Conservation (phyloP, 2,113 vertebrate species). For the Gallinago undulata region DNA sequence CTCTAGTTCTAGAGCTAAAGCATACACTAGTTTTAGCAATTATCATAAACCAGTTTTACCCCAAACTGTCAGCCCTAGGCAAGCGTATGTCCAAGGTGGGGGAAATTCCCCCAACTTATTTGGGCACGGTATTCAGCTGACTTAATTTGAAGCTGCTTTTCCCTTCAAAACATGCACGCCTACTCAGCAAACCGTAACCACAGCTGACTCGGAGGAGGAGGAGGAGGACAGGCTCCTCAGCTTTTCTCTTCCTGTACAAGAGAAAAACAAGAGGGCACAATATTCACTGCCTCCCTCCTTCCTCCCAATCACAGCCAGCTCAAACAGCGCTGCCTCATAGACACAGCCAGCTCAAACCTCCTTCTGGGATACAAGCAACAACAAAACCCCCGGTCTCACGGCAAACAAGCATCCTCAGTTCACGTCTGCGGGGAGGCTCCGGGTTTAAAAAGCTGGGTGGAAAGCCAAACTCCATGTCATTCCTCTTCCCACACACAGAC, state of each 20-base stretch:
- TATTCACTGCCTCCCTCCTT: slow-evolving; percentile 9
- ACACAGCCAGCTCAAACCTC: neutral
- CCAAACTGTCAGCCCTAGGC: neutral
- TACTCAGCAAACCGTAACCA: slow-evolving; percentile 52
- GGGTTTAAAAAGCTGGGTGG: neutral
- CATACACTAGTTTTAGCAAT: neutral
- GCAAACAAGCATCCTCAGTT: slow-evolving; percentile 41
- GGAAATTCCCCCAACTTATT: slow-evolving; percentile 1
- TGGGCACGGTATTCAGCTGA: neutral
- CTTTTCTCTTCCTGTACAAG: slow-evolving; percentile 46
- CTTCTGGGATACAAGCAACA: neutral
- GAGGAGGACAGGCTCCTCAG: slow-evolving; percentile 32
- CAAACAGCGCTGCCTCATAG: neutral
- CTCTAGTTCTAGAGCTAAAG: neutral
- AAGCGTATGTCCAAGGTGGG: neutral
- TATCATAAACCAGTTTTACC: slow-evolving; percentile 2
- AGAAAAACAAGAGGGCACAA: slow-evolving; percentile 61
- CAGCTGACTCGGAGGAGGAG: slow-evolving; percentile 54
- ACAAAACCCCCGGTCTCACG: neutral
- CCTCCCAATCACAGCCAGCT: slow-evolving; percentile 25
- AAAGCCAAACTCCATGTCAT: neutral
- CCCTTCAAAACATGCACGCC: slow-evolving; percentile 40
- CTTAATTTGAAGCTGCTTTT: slow-evolving; percentile 49
- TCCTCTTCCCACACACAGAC: neutral
- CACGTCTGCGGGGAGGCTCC: neutral